phyloP scores from a whole-genome alignment of 2,797 vertebrate genomes.

The Brachyalestes nurse region DNA sequence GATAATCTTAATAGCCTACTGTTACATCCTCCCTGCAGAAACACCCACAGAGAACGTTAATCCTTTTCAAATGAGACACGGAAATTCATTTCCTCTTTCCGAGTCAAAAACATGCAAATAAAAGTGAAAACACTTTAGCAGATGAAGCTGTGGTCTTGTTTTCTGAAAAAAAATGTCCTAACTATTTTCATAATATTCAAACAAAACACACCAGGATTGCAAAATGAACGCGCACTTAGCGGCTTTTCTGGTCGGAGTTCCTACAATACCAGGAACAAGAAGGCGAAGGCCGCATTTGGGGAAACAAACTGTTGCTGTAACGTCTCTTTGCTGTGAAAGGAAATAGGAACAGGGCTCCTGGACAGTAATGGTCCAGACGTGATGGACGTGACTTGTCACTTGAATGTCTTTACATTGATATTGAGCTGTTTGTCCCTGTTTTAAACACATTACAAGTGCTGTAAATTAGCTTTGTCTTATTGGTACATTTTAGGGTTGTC shows the following conservation, averaged over 20 bases:
- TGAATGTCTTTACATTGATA: no score
- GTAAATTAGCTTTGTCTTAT: no score
- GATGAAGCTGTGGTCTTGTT: background rate
- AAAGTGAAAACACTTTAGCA: slow-evolving; percentile 29
- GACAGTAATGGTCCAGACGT: no score
- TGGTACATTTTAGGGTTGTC: no score
- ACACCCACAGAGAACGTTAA: no score
- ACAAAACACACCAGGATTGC: slow-evolving; percentile 4
- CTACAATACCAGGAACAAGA: background rate
- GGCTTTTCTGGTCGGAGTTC: background rate
- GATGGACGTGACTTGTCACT: no score
- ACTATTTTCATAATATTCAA: background rate
- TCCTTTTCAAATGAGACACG: no score
- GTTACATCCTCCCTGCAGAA: no score
- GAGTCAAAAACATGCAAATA: background rate
- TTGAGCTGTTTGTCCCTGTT: no score
- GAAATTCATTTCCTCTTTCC: slow-evolving; percentile 23
- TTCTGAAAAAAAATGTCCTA: slow-evolving; percentile 17
- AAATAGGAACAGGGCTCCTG: background rate
- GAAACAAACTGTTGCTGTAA: background rate
- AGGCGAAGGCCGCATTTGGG: background rate
- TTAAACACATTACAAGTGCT: no score
- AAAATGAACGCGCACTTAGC: background rate
- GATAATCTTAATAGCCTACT: no score
- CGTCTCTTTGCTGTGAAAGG: no score